Base-by-base conservation (phyloP, 2,113 vertebrate genomes). In the Scatophagus argus region DNA sequence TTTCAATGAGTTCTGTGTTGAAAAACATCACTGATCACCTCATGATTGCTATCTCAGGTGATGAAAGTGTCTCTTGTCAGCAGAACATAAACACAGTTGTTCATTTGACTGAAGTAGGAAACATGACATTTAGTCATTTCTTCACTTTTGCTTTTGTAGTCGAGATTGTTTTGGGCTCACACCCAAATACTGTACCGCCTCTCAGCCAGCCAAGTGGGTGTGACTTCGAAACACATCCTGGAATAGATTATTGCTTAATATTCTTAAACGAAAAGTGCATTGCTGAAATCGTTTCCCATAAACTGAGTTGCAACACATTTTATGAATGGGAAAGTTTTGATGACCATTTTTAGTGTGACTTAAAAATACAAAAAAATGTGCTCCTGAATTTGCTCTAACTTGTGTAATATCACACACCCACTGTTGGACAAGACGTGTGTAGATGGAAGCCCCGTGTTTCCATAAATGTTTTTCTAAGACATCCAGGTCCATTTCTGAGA, bases 191-290 rank as follows among this genome's bases (percentile, higher is more conserved):
- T 38, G 14, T 2, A 6, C 25, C 21, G n/a, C 9, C 14, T 41
- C 34, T 49, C 19, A 66, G 38, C 72, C n/a, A 70, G 29, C 76
- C 13, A 73, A 6, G 5, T 41, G 73, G 75, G 78, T 58, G 88
- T 83, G 74, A 75, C 79, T 67, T 58, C 19, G 4, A 58, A 67
- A 59, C 58, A 74, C 62, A 71, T 84, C 46, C 82, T 21, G 72
- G 67, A 87, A 88, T 32, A 23, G 1, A 34, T 41, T 34, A 21
- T 91, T 92, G 86, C 91, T 38, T 73, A 62, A 89, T 59, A 63
- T 39, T 41, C 23, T 39, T 32, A 31, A 69, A 19, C 69, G 32
- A 59, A 76, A 78, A 60, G 41, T 29, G 51, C 38, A 64, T 47
- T 34, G 27, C 49, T 51, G 60, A 29, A 21, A 63, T 2, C 13